Percentiles rank a stretch among this genome's conserved stretches.
Evolutionary conservation across 2,888 invertebrate genomes (phyloP).

Genomic region (Gastracanthus pulcherrimus): DNA sequence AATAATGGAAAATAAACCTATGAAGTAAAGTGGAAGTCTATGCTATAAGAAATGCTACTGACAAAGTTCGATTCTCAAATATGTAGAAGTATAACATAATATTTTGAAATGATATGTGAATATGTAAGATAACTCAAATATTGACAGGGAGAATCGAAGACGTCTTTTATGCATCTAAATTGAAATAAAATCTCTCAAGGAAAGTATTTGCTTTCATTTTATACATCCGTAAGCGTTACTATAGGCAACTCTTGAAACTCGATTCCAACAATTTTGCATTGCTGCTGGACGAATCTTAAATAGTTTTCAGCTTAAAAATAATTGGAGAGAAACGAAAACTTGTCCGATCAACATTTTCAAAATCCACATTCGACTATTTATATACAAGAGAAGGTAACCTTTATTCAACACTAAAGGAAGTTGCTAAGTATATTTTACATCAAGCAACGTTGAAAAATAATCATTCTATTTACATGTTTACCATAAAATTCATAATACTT

Average conservation of each 20-base stretch:
- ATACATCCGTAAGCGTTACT: neutral
- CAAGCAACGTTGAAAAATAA: too few species aligned
- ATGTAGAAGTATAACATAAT: neutral
- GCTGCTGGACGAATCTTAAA: conserved; percentile 4
- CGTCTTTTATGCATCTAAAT: neutral
- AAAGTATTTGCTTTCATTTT: neutral
- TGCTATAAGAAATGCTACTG: neutral
- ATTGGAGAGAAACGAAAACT: neutral
- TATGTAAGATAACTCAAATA: neutral
- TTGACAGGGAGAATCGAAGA: neutral
- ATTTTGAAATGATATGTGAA: neutral
- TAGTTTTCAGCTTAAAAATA: neutral
- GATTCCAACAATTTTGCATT: neutral
- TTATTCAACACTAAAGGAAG: too few species aligned
- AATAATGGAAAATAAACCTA: too few species aligned
- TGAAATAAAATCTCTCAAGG: neutral
- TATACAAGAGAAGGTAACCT: too few species aligned
- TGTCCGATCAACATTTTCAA: neutral
- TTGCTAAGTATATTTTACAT: too few species aligned
- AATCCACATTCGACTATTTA: neutral
- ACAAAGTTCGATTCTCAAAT: neutral
- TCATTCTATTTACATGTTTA: too few species aligned
- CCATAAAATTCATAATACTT: too few species aligned
- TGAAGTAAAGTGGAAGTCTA: too few species aligned
- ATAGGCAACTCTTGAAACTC: neutral